These are phyloP conservation scores for Cryptus armator DNA, from an alignment of 2,888 invertebrate genomes.

Conservation along the genomic window DNA sequence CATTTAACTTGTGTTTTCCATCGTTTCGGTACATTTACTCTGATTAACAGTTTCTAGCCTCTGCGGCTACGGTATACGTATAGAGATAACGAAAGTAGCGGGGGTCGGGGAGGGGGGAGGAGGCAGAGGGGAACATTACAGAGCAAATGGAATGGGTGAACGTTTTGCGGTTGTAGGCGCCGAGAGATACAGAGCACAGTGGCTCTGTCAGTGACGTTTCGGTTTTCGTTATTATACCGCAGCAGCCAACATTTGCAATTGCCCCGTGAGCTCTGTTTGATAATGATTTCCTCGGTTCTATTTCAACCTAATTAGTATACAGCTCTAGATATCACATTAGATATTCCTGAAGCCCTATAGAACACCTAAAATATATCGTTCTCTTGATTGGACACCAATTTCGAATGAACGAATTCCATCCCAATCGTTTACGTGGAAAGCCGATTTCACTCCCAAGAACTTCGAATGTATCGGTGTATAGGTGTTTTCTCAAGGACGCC, in stretches of 20 bases:
- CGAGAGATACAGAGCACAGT: slow-evolving; percentile 29
- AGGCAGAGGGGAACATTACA: background rate
- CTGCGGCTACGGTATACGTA: background rate
- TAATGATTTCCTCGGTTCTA: slow-evolving; percentile 44
- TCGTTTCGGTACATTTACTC: slow-evolving; percentile 28
- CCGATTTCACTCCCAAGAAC: slow-evolving; percentile 44
- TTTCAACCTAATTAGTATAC: slow-evolving; percentile 42
- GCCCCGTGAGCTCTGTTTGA: slow-evolving; percentile 29
- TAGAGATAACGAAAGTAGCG: background rate
- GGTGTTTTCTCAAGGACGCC: slow-evolving; percentile 40
- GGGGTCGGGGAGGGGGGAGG: background rate
- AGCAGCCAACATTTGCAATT: slow-evolving; percentile 38
- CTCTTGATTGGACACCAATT: background rate
- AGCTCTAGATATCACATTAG: background rate
- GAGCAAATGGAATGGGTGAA: slow-evolving; percentile 42
- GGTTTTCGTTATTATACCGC: slow-evolving; percentile 64
- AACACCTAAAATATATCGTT: background rate
- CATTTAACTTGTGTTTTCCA: slow-evolving; percentile 26
- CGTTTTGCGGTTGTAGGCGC: slow-evolving; percentile 35
- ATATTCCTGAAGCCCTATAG: background rate
- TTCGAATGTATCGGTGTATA: background rate
- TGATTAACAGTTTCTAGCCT: slow-evolving; percentile 36
- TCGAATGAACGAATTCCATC: background rate
- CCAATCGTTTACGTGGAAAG: slow-evolving; percentile 22
- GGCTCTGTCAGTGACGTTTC: slow-evolving; percentile 56